Evolutionary conservation across 2,888 invertebrate species (phyloP).

Genomic region (Mythimna ferrago): DNA sequence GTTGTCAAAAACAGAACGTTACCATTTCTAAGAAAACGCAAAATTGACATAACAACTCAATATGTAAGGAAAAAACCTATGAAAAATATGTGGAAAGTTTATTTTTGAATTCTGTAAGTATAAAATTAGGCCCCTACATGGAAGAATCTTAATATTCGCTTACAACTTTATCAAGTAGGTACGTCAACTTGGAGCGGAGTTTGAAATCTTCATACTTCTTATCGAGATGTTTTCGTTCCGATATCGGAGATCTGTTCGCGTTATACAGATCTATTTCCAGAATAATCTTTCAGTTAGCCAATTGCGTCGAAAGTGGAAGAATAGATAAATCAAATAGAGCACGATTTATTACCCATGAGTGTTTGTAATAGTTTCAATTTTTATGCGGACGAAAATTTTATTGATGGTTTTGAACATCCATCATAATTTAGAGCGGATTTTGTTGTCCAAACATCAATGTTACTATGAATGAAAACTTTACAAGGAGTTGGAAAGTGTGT

Average conservation of each 20-base stretch:
- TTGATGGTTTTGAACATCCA: constrained; percentile 33
- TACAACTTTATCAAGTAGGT: constrained; percentile 29
- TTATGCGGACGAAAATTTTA: constrained; percentile 32
- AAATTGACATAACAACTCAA: too few species aligned
- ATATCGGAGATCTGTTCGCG: constrained; percentile 9
- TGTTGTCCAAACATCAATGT: constrained; percentile 13
- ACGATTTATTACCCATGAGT: constrained; percentile 40
- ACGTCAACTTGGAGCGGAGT: constrained; percentile 28
- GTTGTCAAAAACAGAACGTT: too few species aligned
- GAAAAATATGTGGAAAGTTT: neutral
- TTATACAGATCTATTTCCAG: constrained; percentile 15
- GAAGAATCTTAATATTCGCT: constrained; percentile 37
- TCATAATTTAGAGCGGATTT: constrained; percentile 22
- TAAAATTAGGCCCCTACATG: constrained; percentile 17
- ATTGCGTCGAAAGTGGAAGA: constrained; percentile 21
- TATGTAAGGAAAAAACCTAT: too few species aligned
- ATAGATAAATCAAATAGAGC: constrained; percentile 53
- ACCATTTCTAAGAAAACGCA: too few species aligned
- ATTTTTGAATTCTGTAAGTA: neutral
- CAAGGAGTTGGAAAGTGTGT: too few species aligned
- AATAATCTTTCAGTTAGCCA: constrained; percentile 37
- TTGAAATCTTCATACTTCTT: constrained; percentile 36
- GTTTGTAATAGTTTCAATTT: constrained; percentile 51
- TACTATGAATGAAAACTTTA: neutral
- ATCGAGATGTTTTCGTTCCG: constrained; percentile 31